Percentiles rank a stretch among this genome's conserved stretches.
Conservation (phyloP, 2,888 invertebrate genomes). For the Chrysomela aeneicollis region DNA sequence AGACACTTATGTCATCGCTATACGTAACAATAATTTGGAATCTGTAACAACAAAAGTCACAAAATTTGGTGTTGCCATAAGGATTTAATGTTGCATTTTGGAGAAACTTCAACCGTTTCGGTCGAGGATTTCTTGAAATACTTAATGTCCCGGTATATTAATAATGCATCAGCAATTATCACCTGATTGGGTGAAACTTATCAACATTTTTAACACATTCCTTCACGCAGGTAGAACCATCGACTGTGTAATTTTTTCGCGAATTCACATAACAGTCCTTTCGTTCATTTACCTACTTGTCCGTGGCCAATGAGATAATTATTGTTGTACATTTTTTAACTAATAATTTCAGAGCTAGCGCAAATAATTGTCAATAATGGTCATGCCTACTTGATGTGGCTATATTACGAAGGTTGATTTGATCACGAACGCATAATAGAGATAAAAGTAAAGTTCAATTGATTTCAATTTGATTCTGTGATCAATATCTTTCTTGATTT, state of each 20-base stretch:
- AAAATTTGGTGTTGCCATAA: too few species aligned
- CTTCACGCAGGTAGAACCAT: slow-evolving; percentile 7
- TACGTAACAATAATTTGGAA: too few species aligned
- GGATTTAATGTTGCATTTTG: too few species aligned
- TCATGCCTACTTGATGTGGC: slow-evolving; percentile 10
- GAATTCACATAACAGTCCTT: slow-evolving; percentile 4
- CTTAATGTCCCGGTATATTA: too few species aligned
- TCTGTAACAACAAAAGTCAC: too few species aligned
- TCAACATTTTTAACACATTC: not conserved
- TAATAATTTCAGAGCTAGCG: slow-evolving; percentile 9
- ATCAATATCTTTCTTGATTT: too few species aligned
- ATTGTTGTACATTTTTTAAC: slow-evolving; percentile 10
- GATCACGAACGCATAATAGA: not conserved
- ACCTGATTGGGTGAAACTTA: not conserved
- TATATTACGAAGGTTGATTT: slow-evolving; percentile 16
- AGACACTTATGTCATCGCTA: too few species aligned
- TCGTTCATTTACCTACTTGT: slow-evolving; percentile 13
- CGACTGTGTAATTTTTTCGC: slow-evolving; percentile 10
- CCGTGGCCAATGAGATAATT: slow-evolving; percentile 14
- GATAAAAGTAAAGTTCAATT: not conserved
- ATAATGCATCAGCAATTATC: not conserved
- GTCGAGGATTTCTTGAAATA: too few species aligned
- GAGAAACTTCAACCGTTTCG: too few species aligned
- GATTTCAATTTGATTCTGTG: not conserved
- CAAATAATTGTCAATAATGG: slow-evolving; percentile 15